Evolutionary conservation across 1,140 invertebrate genomes (phyloP), one percentile per base, ranked within the genome.

Genomic region (Calycopis cecrops): DNA sequence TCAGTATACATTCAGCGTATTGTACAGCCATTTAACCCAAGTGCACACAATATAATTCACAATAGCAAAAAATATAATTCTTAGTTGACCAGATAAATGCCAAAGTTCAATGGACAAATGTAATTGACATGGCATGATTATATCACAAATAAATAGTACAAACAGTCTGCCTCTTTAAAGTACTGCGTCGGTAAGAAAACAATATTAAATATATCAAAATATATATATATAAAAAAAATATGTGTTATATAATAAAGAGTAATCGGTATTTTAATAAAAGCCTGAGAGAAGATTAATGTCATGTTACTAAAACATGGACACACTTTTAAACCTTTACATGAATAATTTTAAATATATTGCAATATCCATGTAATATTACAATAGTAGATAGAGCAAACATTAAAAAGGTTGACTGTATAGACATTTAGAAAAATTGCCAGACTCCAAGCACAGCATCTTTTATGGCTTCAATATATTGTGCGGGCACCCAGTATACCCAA

Each of bases 401-500:
- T 28, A 53, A 53, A 51, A 44, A 53, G 62, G 51, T 65, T 48
- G 34, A 63, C 38, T 51, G 57, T 48, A 55, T 63, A 33, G 21
- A 47, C 53, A 59, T 53, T 86, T 87, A 95, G 82, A 94, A 95
- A 71, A 92, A 93, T 77, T 94, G 93, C 94, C 95, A 97, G 71
- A 95, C 95, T 52, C 96, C 96, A 35, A 97, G 90, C 61, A 97
- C 92, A 51, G 95, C 93, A 73, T 97, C 95, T 90, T 97, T 97
- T 70, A 98, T 97, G 54, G 96, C 95, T 71, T 96, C 94, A 56
- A 97, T 91, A 82, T 97, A 98, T 76, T 96, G 94, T 21, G 95
- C 95, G 42, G 97, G 97, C 38, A 98, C 95, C 96, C 96, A 98
- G 85, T 98, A 98, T 48, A 98, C 92, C 95, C 95, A 98, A 88